A percentile compares a stretch with the other conserved stretches of the same genome.
These are phyloP conservation scores for Tenodera sinensis DNA, from an alignment of 2,888 invertebrate species.

Conservation along the genomic window DNA sequence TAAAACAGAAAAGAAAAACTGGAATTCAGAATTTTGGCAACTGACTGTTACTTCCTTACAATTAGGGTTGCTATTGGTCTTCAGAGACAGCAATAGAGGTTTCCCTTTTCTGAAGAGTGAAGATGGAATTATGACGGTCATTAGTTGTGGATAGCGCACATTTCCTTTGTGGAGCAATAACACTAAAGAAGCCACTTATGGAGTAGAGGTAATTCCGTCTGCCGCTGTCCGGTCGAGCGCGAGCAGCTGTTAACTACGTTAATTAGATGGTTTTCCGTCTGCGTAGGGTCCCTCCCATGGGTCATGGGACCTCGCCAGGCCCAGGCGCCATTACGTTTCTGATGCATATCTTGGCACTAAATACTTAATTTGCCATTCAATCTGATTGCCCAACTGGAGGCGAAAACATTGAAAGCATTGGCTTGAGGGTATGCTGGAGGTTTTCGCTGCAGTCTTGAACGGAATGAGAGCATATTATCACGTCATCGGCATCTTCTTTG, in stretches of 20 bases:
- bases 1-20: too few species aligned
- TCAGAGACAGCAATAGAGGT: too few species aligned
- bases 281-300: neutral
- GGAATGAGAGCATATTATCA: neutral
- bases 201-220: neutral
- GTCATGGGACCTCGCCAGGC: neutral
- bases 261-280: neutral
- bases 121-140: too few species aligned
- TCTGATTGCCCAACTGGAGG: neutral
- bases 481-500: neutral
- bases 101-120: too few species aligned
- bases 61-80: too few species aligned
- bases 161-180: too few species aligned
- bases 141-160: too few species aligned
- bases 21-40: too few species aligned
- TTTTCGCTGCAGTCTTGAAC: neutral
- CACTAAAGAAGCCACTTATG: neutral
- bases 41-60: too few species aligned
- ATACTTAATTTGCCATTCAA: slow-evolving; percentile 1
- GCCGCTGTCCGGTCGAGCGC: neutral
- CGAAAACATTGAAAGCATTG: slow-evolving; percentile 3
- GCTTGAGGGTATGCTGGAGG: neutral
- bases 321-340: neutral
- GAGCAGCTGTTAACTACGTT: neutral
- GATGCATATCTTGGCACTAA: neutral